A percentile compares a stretch with the other conserved stretches of the same genome.
phyloP scores from a whole-genome alignment of 64 coral and sea anemone genomes.

The Exaiptasia diaphana region DNA sequence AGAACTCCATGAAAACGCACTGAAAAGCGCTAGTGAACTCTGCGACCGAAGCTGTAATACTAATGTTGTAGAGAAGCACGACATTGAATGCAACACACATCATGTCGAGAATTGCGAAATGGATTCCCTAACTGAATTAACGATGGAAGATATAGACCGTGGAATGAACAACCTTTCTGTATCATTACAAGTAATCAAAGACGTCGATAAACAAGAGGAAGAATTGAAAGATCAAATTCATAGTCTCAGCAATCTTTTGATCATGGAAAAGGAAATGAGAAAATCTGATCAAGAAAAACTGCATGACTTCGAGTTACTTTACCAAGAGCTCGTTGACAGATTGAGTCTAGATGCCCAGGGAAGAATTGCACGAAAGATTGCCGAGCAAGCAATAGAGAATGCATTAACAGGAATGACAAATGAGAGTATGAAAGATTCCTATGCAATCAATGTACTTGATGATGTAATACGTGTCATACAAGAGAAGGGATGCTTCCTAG shows the following conservation, averaged over 20 bases:
- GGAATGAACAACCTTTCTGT: too few species aligned
- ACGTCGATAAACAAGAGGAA: slow-evolving; percentile 28
- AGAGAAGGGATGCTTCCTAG: too few species aligned
- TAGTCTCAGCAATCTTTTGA: not conserved
- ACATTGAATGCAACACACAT: not conserved
- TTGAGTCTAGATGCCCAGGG: not conserved
- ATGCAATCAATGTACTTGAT: too few species aligned
- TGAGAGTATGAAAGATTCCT: too few species aligned
- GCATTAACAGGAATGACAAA: not conserved
- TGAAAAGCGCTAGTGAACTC: not conserved
- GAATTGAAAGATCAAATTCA: slow-evolving; percentile 11
- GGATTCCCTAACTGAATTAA: slow-evolving; percentile 18
- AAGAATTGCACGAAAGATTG: not conserved
- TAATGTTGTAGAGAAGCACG: not conserved
- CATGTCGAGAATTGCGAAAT: not conserved
- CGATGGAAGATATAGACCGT: not conserved
- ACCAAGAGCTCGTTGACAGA: not conserved
- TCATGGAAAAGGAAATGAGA: slow-evolving; percentile 5
- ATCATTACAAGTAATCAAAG: too few species aligned
- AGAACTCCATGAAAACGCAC: not conserved
- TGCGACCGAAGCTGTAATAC: not conserved
- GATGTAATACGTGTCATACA: too few species aligned
- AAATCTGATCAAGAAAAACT: not conserved
- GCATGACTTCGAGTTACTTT: not conserved
- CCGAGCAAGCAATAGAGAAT: not conserved